Conservation (phyloP, 1,140 invertebrate genomes). For the Brachionus koreanus region DNA sequence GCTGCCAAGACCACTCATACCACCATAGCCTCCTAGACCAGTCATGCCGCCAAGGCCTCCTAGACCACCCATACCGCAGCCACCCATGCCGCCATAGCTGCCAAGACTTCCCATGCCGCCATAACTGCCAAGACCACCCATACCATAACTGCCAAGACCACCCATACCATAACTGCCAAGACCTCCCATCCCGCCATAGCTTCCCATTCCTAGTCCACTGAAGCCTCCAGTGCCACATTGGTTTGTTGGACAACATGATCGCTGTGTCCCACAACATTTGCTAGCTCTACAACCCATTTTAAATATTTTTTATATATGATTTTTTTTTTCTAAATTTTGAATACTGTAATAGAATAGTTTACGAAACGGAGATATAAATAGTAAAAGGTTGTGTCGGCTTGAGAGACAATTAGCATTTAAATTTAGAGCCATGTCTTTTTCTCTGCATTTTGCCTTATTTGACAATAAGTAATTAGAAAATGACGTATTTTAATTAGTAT, state of each 20-base stretch:
- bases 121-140: too few species aligned
- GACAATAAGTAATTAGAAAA: not conserved
- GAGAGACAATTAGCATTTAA: not conserved
- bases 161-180: too few species aligned
- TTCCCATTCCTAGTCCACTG: not conserved
- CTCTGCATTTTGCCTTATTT: not conserved
- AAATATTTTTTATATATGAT: not conserved
- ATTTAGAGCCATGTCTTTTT: not conserved
- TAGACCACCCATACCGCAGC: not conserved
- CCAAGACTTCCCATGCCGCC: not conserved
- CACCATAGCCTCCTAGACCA: not conserved
- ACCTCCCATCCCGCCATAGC: not conserved
- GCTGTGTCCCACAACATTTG: not conserved
- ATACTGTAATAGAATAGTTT: not conserved
- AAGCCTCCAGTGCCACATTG: not conserved
- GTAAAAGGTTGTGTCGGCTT: not conserved
- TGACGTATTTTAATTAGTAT: not conserved
- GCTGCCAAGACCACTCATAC: not conserved
- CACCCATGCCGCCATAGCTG: not conserved
- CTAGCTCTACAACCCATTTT: conserved; percentile 17
- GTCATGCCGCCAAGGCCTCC: not conserved
- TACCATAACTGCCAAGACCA: not conserved
- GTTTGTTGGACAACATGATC: not conserved
- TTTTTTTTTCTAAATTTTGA: not conserved
- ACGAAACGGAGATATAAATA: not conserved